These are phyloP conservation scores for Sebastes oblongus DNA, from an alignment of 2,797 vertebrate species.

Conservation along the genomic window DNA sequence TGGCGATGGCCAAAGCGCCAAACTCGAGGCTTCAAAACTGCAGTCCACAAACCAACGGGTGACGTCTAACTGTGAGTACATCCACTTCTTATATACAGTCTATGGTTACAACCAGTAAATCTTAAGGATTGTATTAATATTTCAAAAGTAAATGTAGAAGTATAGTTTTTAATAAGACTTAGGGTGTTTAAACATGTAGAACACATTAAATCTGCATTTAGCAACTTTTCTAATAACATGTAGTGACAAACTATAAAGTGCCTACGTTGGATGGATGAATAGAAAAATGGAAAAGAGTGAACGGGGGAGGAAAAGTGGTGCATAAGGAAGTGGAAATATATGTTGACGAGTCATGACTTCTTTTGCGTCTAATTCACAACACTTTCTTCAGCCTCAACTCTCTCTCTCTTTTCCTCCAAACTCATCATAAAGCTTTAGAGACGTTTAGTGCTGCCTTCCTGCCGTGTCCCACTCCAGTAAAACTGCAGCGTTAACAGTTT, in stretches of 20 bases:
- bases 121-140: not conserved
- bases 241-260: not conserved
- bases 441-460: conserved; percentile 24
- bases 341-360: not conserved
- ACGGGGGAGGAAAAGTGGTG: not conserved
- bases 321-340: conserved; percentile 9
- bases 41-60: not conserved
- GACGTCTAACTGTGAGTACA: rapidly evolving
- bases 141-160: not conserved
- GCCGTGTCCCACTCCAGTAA: conserved; percentile 22
- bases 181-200: not conserved
- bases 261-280: not conserved
- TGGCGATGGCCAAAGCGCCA: too few species aligned
- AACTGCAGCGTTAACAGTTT: conserved; percentile 51
- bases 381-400: not conserved
- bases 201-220: not conserved
- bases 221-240: not conserved
- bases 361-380: not conserved
- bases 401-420: not conserved
- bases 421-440: conserved; percentile 40
- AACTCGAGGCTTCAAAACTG: rapidly evolving
- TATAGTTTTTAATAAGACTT: not conserved
- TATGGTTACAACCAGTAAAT: not conserved
- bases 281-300: not conserved
- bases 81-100: rapidly evolving